phyloP scores from a whole-genome alignment of 2,888 invertebrate species.

The Gerris lacustris region DNA sequence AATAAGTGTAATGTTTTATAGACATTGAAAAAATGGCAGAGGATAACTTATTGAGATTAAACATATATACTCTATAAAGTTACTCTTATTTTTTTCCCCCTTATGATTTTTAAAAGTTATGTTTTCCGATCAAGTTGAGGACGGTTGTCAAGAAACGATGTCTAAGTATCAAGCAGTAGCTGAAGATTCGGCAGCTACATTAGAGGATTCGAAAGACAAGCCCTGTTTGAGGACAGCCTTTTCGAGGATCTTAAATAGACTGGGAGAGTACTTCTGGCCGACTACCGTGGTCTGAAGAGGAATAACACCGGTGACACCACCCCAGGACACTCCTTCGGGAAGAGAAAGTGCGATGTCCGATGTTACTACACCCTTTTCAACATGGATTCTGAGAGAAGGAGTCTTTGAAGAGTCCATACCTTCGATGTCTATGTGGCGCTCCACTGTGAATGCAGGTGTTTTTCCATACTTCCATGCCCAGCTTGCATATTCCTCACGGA shows the following conservation, averaged over 20 bases:
- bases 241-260: background rate
- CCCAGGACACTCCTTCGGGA: constrained; percentile 34
- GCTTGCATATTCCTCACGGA: constrained; percentile 54
- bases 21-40: no score
- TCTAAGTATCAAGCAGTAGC: background rate
- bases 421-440: constrained; percentile 39
- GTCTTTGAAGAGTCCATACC: constrained; percentile 14
- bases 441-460: constrained; percentile 71
- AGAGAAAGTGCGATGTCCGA: constrained; percentile 47
- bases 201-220: background rate
- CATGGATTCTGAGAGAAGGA: background rate
- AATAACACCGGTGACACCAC: constrained; percentile 16
- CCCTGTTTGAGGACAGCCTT: constrained; percentile 6
- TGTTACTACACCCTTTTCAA: constrained; percentile 39
- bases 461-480: constrained; percentile 85
- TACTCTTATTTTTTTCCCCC: no score
- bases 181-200: background rate
- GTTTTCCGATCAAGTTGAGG: background rate
- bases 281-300: constrained; percentile 6
- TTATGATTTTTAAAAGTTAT: no score
- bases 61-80: no score
- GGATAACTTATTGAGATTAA: no score
- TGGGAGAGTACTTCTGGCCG: constrained; percentile 5
- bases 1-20: no score
- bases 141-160: background rate